Evolutionary conservation across 2,797 vertebrate species (phyloP), one percentile per base, ranked within the genome.

Genomic region (Centroberyx gerrardi): DNA sequence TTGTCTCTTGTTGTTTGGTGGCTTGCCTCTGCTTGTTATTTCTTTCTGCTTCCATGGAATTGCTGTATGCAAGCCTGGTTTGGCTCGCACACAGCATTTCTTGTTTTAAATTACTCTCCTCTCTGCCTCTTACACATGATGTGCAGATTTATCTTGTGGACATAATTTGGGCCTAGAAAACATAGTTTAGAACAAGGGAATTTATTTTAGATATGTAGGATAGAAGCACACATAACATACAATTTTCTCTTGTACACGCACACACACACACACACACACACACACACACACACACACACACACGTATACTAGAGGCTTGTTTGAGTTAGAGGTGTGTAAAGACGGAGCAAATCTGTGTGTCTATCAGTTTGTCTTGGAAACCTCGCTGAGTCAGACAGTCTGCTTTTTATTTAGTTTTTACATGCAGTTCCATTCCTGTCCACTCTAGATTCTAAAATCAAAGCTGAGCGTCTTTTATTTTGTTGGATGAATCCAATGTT

Each of bases 21-120:
- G 76, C 84, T 28, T 81, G 84, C 33, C 49, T 54, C 70, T 48
- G 52, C 86, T 73, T 85, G 82, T 70, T 77, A 13, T 44, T 62
- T 54, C 4, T 29, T 54, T 42, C 31, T 58, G 54, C 60, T 74
- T 81, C 73, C 18, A 17, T 70, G 59, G 28, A 76, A 69, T 40
- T 4, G 7, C 44, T 63, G 48, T 72, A 68, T 64, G 62, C n/a
- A 36, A 52, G 17, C 64, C 28, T 9, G 8, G 48, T 61, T 62
- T 63, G 42, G 42, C 62, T 60, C 29, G 18, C 15, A 52, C 9
- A 6, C 54, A 14, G 27, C 54, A n/a, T 2, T 56, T n/a, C 28
- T 13, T 33, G 22, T n/a, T 29, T 8, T 28, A 28, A 18, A 12
- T 12, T 44, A 17, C 58, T 60, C 36, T 13, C 10, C 28, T 62